Evolutionary conservation across 2,113 vertebrate genomes (phyloP).

Genomic region (Casuarius casuarius): DNA sequence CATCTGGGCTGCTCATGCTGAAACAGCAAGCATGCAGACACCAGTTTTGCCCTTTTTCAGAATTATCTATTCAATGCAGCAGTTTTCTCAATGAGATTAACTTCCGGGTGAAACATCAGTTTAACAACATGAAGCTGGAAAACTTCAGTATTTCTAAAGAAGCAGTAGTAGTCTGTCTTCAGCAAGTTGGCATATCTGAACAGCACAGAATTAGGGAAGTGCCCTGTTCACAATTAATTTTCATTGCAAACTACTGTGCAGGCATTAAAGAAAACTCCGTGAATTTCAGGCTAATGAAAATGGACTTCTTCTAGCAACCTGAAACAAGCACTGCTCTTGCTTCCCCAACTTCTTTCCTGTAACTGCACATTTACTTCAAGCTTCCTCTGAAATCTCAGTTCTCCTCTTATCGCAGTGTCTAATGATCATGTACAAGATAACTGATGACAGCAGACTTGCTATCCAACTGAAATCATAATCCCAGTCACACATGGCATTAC

Average conservation of each 20-base stretch:
- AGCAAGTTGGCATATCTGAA: background rate
- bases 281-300: background rate
- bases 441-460: background rate
- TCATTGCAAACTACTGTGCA: background rate
- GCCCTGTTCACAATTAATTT: background rate
- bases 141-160: background rate
- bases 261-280: background rate
- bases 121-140: background rate
- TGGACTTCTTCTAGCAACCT: fast-evolving
- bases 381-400: background rate
- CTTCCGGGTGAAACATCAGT: background rate
- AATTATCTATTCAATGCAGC: background rate
- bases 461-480: background rate
- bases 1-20: background rate
- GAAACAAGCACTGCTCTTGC: background rate
- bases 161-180: background rate
- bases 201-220: background rate
- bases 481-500: background rate
- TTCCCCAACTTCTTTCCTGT: background rate
- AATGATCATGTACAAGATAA: background rate
- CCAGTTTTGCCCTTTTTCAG: background rate
- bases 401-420: background rate
- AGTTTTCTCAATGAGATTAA: background rate
- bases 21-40: background rate
- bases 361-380: background rate